Evolutionary conservation across 2,113 vertebrate species (phyloP).

Genomic region (Pimephales promelas): DNA sequence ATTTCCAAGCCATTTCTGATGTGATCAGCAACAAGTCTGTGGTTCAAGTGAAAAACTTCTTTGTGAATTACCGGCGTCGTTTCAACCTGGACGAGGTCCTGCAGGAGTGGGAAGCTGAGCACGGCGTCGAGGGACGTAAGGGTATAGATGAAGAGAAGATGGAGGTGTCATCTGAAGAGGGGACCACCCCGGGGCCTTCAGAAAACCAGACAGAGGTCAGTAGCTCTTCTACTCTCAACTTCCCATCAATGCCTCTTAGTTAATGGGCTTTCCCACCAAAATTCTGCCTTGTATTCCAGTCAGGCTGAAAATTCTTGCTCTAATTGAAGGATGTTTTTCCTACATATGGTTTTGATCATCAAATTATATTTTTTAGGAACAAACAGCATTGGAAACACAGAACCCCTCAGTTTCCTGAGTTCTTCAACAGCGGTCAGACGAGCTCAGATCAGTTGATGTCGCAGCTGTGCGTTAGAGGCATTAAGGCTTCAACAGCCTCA

Average conservation of each 20-base stretch:
- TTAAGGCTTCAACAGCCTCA: constrained; percentile 14
- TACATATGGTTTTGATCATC: not conserved
- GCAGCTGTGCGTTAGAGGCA: constrained; percentile 38
- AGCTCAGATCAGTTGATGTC: constrained; percentile 32
- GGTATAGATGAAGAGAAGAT: constrained; percentile 81
- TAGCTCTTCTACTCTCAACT: not conserved
- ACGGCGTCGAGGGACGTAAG: constrained; percentile 82
- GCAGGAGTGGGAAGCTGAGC: constrained; percentile 97
- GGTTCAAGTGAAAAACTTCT: constrained; percentile 97
- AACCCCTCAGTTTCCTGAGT: constrained; percentile 66
- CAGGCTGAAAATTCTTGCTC: not conserved
- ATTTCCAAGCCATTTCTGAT: constrained; percentile 96
- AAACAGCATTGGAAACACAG: constrained; percentile 59
- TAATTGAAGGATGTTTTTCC: not conserved
- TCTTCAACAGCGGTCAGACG: not conserved
- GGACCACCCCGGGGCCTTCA: constrained; percentile 76
- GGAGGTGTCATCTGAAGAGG: constrained; percentile 80
- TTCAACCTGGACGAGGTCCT: constrained; percentile 98
- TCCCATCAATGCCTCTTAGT: not conserved
- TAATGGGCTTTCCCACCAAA: not conserved
- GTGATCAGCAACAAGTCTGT: constrained; percentile 98
- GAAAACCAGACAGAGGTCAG: constrained; percentile 83
- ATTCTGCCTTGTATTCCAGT: not conserved
- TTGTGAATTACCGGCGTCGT: constrained; percentile 94
- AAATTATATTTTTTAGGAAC: constrained; percentile 60